Evolutionary conservation across 2,113 vertebrate species (phyloP), one percentile per base, ranked within the genome.

Genomic region (Syngnathus floridae): DNA sequence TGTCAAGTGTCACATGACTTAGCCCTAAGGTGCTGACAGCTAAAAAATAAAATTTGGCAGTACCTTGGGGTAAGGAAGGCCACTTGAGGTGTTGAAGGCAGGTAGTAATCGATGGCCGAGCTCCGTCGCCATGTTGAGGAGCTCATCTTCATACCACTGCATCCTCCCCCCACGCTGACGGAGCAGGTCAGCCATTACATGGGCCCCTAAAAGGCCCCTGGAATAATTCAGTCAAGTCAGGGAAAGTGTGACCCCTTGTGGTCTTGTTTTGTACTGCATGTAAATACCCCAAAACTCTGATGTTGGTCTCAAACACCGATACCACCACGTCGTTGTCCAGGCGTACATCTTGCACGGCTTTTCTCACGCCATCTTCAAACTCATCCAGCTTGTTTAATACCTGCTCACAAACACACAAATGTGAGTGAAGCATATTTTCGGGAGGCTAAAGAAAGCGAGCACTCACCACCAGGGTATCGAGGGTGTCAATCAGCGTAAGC

Each of bases 51-150:
- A 3, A 60, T 63, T 38, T 62, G 22, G 48, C 86, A 86, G 86
- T 86, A 97, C 97, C 90, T 97, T 93, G 58, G 97, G 96, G 71
- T 96, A 98, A 67, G 97, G 96, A 87, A 99, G 95, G 85, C 96
- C 97, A 86, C 96, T 99, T 82, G 94, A 95, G 82, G 97, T 99
- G 85, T 98, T 99, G 82, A 99, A 99, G 79, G 96, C 97, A 71
- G 96, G 95, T 67, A 99, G 75, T 78, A 99, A 91, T 78, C 94
- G 93, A 85, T 96, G 93, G 69, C 97, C 97, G 76, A 99, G 86
- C 0, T 98, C 93, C 86, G 93, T 95, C 43, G 97, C 97, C 96
- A 98, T 98, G 74, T 93, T 89, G 13, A 99, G 90, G 64, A 99
- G 94, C 75, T 98, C 95, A 40, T 93, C 92, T 0, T 82, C 88